These are phyloP conservation scores for Caenorhabditis zanzibari DNA, from an alignment of 2,888 invertebrate genomes.

Conservation along the genomic window DNA sequence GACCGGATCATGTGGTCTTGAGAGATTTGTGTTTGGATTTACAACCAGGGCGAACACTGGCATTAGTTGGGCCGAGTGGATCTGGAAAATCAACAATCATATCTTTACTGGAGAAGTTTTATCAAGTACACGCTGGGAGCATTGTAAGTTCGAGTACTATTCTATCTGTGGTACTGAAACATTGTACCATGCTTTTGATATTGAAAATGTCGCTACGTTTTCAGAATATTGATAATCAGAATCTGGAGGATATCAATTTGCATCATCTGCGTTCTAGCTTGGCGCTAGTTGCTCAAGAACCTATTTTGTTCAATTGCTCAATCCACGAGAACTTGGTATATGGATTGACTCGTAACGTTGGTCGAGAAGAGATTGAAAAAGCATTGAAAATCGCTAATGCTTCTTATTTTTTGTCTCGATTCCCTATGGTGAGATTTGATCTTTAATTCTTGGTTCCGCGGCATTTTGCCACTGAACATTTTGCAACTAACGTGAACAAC, in stretches of 20 bases:
- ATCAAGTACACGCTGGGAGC: conserved; percentile 88
- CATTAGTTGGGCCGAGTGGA: conserved; percentile 84
- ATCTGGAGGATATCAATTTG: conserved; percentile 76
- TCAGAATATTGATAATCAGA: conserved; percentile 80
- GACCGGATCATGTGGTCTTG: conserved; percentile 82
- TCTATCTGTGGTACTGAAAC: too few relatives aligned
- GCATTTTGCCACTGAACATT: too few relatives aligned
- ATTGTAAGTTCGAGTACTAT: conserved; percentile 84
- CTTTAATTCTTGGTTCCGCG: too few relatives aligned
- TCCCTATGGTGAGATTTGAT: conserved; percentile 84
- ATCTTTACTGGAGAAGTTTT: conserved; percentile 89
- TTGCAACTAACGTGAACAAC: conserved; percentile 43
- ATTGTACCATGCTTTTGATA: too few relatives aligned
- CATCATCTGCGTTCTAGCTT: conserved; percentile 83
- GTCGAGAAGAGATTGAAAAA: conserved; percentile 63
- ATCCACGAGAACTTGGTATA: conserved; percentile 68
- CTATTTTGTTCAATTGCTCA: conserved; percentile 84
- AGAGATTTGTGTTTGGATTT: conserved; percentile 83
- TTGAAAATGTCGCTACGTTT: neutral
- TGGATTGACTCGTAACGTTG: neutral
- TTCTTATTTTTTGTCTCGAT: conserved; percentile 84
- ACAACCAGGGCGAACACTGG: conserved; percentile 83
- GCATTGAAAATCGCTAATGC: conserved; percentile 84
- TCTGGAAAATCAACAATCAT: conserved; percentile 84
- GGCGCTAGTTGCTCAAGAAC: conserved; percentile 84